Conservation (phyloP, 1,140 invertebrate genomes). For the Sycophaga agraensis region DNA sequence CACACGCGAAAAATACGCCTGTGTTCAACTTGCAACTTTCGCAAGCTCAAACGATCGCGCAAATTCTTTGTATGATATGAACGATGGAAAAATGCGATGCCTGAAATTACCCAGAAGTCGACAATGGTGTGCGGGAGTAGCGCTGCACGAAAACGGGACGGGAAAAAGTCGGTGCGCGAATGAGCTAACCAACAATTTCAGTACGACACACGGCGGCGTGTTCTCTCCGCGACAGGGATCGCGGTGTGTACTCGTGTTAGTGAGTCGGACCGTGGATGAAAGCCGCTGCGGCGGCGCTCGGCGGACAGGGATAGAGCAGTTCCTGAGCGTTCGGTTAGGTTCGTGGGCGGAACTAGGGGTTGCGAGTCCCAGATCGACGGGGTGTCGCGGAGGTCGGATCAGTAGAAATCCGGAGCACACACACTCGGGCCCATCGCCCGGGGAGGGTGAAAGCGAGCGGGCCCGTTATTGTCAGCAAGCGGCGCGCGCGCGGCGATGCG, state of each 20-base stretch:
- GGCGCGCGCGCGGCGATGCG: slow-evolving; percentile 1
- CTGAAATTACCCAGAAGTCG: neutral
- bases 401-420: neutral
- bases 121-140: neutral
- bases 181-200: slow-evolving; percentile 24
- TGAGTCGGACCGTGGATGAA: neutral
- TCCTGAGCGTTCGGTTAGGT: too few species aligned
- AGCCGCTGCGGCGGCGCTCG: neutral
- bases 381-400: neutral
- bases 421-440: neutral
- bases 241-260: neutral
- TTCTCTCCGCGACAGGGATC: slow-evolving; percentile 1
- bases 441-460: neutral
- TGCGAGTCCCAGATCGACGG: neutral
- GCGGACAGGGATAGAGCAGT: neutral
- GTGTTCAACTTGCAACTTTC: neutral
- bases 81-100: neutral
- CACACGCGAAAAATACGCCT: slow-evolving; percentile 19
- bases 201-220: slow-evolving; percentile 17
- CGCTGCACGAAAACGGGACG: neutral
- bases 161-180: neutral
- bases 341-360: neutral
- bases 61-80: neutral
- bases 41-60: too few species aligned
- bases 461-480: slow-evolving; percentile 1